Conservation (phyloP, 1,140 invertebrate species). For the Belonocnema kinseyi region DNA sequence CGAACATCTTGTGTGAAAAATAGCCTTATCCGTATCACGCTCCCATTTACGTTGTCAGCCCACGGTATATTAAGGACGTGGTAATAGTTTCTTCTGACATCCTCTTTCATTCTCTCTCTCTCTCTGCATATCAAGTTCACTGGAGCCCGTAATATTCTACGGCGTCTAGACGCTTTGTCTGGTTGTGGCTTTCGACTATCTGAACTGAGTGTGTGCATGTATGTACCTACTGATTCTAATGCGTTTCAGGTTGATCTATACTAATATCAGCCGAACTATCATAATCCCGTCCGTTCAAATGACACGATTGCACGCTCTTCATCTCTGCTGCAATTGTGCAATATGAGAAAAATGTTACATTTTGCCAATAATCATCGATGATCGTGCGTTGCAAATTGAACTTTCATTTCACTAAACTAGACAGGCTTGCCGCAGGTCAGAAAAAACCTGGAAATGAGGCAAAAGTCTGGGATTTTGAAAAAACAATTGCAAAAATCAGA, state of each 20-base stretch:
- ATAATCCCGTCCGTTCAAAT: not conserved
- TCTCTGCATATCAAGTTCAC: not conserved
- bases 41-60: no score
- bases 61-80: no score
- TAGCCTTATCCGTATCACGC: no score
- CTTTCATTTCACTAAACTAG: no score
- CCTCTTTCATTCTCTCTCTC: not conserved
- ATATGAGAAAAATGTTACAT: not conserved
- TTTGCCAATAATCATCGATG: not conserved
- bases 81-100: no score
- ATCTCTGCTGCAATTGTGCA: no score
- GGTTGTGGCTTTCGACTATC: not conserved
- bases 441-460: no score
- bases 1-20: no score
- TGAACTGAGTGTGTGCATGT: not conserved
- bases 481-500: no score
- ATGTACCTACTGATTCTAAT: constrained; percentile 16
- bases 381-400: not conserved
- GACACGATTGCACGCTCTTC: not conserved
- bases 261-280: constrained; percentile 19
- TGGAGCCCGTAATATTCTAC: not conserved
- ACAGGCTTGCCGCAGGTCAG: no score
- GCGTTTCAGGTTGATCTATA: constrained; percentile 11
- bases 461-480: no score
- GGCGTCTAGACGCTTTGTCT: constrained; percentile 24